Conservation (phyloP, 2,113 vertebrate species). For the Leucoraja erinaceus region DNA sequence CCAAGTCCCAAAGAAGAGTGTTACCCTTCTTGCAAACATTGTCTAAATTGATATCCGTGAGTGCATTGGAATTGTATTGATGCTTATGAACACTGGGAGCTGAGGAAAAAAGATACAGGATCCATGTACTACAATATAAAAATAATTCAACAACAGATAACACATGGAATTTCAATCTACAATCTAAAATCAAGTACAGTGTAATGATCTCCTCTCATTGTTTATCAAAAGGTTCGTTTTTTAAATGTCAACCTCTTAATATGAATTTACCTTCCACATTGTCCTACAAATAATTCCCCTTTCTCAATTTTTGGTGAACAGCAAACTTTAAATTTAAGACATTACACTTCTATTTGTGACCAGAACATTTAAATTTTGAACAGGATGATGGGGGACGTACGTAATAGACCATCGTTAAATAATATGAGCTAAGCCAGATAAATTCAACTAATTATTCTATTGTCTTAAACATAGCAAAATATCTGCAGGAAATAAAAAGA, state of each 20-base stretch:
- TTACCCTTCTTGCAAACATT: constrained; percentile 98
- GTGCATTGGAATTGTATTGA: constrained; percentile 83
- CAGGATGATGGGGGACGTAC: background rate
- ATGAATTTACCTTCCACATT: background rate
- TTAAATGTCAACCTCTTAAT: background rate
- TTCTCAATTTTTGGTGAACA: background rate
- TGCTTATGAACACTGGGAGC: constrained; percentile 95
- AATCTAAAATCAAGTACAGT: background rate
- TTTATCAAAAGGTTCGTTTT: background rate
- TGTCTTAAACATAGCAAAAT: background rate
- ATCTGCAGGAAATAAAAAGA: background rate
- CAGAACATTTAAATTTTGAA: background rate
- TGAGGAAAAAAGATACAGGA: constrained; percentile 51
- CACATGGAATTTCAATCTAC: background rate
- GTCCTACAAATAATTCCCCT: background rate
- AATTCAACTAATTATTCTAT: background rate
- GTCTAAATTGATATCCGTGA: constrained; percentile 97
- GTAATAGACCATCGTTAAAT: background rate
- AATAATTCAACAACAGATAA: background rate
- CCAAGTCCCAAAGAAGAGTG: constrained; percentile 96
- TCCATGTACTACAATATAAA: background rate
- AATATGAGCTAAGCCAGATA: background rate
- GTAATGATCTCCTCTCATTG: background rate
- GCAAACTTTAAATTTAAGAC: background rate
- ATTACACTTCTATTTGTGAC: background rate